Percentiles rank a stretch among this genome's conserved stretches.
phyloP scores from a whole-genome alignment of 2,797 vertebrate species.

The Alexandromys oeconomus region DNA sequence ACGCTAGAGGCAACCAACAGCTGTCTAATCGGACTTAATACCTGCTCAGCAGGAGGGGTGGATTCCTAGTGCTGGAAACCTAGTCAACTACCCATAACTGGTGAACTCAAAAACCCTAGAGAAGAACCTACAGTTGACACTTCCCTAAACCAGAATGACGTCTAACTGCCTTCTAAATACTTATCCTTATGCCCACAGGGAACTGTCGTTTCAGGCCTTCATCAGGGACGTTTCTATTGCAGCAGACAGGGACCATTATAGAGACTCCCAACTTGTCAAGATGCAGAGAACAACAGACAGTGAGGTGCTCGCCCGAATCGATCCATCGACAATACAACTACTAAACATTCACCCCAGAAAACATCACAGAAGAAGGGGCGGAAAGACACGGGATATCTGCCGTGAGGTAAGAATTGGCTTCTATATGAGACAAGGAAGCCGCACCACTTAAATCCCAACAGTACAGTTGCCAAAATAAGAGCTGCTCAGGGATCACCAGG shows the following conservation, averaged over 20 bases:
- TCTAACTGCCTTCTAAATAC: no score
- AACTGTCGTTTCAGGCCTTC: background rate
- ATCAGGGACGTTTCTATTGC: background rate
- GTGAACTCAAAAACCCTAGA: no score
- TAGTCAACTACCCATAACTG: background rate
- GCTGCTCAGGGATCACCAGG: background rate
- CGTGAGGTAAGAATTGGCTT: no score
- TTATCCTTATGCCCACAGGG: no score
- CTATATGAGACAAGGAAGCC: no score
- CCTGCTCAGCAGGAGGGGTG: background rate
- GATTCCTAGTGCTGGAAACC: no score
- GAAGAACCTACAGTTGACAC: no score
- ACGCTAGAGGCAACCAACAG: background rate
- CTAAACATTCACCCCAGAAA: background rate
- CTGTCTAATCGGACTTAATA: background rate
- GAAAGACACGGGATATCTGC: no score
- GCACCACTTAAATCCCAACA: no score
- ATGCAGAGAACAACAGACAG: background rate
- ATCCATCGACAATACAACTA: background rate
- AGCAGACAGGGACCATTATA: background rate
- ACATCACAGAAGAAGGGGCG: background rate
- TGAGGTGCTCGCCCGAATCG: background rate
- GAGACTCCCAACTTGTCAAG: background rate
- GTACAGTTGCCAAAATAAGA: background rate
- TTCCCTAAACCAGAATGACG: no score